Percentiles rank a stretch among this genome's conserved stretches.
phyloP scores from a whole-genome alignment of 2,888 invertebrate species.

The Sipha maydis region DNA sequence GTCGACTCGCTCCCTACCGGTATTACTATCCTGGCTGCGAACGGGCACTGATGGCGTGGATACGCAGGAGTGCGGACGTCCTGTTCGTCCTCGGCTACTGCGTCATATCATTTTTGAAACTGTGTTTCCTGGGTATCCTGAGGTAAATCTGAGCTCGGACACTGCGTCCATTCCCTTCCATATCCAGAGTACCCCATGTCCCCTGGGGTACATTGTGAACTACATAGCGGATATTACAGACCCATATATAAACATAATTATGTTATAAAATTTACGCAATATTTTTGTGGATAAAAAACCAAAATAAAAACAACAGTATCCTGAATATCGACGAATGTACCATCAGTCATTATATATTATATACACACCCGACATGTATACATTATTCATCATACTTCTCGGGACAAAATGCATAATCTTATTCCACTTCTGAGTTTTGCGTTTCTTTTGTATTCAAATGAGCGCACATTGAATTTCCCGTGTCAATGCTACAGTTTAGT shows the following conservation, averaged over 20 bases:
- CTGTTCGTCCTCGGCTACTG: constrained; percentile 86
- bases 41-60: constrained; percentile 78
- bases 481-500: no score
- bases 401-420: background rate
- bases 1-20: constrained; percentile 52
- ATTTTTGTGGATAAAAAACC: no score
- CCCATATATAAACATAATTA: background rate
- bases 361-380: background rate
- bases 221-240: background rate
- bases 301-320: background rate
- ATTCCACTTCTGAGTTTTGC: background rate
- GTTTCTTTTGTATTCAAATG: constrained; percentile 31
- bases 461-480: background rate
- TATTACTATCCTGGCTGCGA: constrained; percentile 74
- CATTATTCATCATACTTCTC: background rate
- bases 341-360: background rate
- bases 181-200: no score
- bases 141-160: constrained; percentile 68
- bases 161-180: no score
- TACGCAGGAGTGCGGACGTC: constrained; percentile 82
- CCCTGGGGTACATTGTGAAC: no score
- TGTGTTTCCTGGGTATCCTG: constrained; percentile 87
- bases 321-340: constrained; percentile 9
- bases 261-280: background rate
- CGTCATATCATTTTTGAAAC: constrained; percentile 87